These are phyloP conservation scores for Gallinago paraguaiae DNA, from an alignment of 2,113 vertebrate species.

Conservation along the genomic window DNA sequence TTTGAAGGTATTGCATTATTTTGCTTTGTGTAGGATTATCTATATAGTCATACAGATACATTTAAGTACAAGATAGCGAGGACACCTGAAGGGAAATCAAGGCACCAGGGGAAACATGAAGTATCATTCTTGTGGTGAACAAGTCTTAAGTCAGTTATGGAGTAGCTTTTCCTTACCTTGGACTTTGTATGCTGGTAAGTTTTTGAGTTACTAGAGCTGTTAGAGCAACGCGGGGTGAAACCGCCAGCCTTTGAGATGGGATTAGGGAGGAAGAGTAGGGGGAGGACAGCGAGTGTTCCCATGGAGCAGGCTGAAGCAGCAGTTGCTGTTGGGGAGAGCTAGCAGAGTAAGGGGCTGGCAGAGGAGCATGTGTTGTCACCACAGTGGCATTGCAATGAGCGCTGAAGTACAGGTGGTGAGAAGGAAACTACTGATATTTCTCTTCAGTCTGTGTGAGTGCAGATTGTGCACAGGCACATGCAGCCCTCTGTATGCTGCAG, in stretches of 20 bases:
- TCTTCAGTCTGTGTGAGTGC: background rate
- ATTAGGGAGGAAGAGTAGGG: background rate
- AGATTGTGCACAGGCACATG: background rate
- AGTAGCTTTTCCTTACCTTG: background rate
- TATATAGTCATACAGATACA: background rate
- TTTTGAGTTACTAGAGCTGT: background rate
- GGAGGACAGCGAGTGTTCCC: background rate
- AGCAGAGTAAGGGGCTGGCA: background rate
- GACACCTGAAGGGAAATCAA: background rate
- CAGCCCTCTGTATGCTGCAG: background rate
- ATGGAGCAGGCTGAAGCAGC: background rate
- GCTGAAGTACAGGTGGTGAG: fast-evolving
- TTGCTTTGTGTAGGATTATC: background rate
- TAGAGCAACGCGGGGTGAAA: background rate
- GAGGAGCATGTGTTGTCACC: fast-evolving
- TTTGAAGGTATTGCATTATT: background rate
- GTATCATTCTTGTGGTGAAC: background rate
- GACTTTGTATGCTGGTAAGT: background rate
- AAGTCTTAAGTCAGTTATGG: background rate
- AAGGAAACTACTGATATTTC: background rate
- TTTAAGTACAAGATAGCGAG: background rate
- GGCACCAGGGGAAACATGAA: background rate
- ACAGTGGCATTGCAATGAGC: fast-evolving
- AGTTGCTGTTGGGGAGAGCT: fast-evolving
- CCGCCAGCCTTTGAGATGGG: background rate